Evolutionary conservation across 64 coral and sea anemone genomes (phyloP).

Genomic region (Actinia tenebrosa): DNA sequence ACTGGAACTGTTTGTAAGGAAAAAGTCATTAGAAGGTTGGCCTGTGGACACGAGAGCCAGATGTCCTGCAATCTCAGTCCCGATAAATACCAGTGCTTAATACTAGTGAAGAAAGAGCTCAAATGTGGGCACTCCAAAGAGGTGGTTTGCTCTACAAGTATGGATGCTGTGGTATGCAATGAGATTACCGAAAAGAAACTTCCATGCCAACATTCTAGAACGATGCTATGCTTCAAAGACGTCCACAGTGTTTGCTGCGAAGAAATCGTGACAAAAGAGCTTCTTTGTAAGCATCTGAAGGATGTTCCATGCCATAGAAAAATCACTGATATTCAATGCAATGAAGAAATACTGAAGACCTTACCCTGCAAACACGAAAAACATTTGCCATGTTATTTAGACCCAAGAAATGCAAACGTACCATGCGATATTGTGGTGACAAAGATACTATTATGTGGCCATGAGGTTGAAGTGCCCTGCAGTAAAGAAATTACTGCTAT

Average conservation of each 20-base stretch:
- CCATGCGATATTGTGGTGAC: background rate
- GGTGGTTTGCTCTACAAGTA: background rate
- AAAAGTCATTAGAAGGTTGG: background rate
- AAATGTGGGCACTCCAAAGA: constrained; percentile 29
- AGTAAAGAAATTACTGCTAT: background rate
- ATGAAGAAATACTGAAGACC: constrained; percentile 4
- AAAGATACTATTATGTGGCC: constrained; percentile 12
- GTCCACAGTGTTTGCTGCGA: background rate
- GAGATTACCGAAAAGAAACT: constrained; percentile 34
- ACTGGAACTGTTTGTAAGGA: background rate
- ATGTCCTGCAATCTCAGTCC: background rate
- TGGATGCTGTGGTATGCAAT: background rate
- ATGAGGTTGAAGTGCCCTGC: background rate
- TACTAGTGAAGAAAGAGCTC: background rate
- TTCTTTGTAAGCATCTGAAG: constrained; percentile 16
- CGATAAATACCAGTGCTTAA: background rate
- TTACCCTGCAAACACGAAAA: constrained; percentile 9
- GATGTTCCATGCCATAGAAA: constrained; percentile 7
- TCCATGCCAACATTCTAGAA: constrained; percentile 8
- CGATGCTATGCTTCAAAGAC: constrained; percentile 2
- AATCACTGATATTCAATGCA: background rate
- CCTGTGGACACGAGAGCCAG: background rate
- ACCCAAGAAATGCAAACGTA: background rate
- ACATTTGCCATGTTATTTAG: constrained; percentile 19
- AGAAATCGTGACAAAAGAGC: background rate